Base-by-base conservation (phyloP, 2,888 invertebrate genomes). In the Muscina levida region DNA sequence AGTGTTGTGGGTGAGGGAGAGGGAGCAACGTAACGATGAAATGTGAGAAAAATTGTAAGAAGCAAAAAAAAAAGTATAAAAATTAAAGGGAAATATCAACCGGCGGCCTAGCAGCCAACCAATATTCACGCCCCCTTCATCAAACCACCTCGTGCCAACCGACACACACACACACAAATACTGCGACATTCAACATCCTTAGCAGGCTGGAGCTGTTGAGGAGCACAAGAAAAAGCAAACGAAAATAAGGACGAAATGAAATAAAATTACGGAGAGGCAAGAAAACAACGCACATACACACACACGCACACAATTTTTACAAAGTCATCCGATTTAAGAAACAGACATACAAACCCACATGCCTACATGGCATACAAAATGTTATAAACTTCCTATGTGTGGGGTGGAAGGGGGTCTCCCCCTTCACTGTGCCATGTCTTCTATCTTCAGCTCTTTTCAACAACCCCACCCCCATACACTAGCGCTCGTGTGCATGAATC, bases 311-410 rank as follows among this genome's bases (percentile, higher is more conserved):
- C n/a, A n/a, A 74, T 81, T 87, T 88, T 87, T 87, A 88, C 88
- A 88, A 89, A 88, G 88, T 88, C 88, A 88, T 88, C 87, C 87
- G 88, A 88, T 88, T 88, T 88, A 88, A 88, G 88, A 87, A 86
- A 89, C 88, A 89, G 39, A 62, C 46, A 59, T 24, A 66, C 68
- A 56, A 11, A 39, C 59, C 42, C 44, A 17, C 57, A 13, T 5
- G 26, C 56, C 22, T 31, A 15, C 70, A 71, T 26, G 15, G 56
- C 17, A 65, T 77, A 48, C 56, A 53, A 62, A 68, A 59, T 79
- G 72, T 68, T 80, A 77, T 77, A 80, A 80, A 77, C 77, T 81
- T 81, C 66, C 77, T 81, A 53, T 81, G 42, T n/a, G n/a, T n/a
- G n/a, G n/a, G n/a, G n/a, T n/a, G n/a, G n/a, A n/a, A n/a, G n/a